Evolutionary conservation across 2,113 vertebrate genomes (phyloP).

Genomic region (Philantomba maxwellii): DNA sequence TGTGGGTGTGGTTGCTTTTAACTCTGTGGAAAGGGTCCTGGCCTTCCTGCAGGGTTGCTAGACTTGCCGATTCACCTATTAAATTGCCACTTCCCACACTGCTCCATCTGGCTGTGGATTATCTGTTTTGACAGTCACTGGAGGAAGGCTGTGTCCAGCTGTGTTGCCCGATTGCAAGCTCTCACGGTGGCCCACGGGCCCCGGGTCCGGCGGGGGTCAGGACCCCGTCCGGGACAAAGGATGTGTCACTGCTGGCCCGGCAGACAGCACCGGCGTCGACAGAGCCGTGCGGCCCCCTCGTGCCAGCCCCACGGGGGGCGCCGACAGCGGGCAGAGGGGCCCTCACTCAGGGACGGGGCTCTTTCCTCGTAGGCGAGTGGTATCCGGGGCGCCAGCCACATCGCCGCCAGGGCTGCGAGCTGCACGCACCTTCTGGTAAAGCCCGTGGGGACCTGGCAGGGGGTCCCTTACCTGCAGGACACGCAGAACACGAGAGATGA

Average conservation of each 20-base stretch:
- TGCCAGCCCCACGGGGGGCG: rapidly evolving
- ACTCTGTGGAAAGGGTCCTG: too few species aligned
- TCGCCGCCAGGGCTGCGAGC: background rate
- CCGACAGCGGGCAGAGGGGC: background rate
- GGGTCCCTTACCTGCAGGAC: background rate
- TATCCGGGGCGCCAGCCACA: rapidly evolving
- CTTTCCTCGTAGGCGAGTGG: too few species aligned
- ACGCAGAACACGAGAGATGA: rapidly evolving
- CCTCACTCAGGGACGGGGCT: background rate
- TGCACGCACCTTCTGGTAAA: background rate
- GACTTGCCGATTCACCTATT: too few species aligned
- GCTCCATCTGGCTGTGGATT: too few species aligned
- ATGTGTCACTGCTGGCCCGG: background rate
- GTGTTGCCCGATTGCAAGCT: background rate
- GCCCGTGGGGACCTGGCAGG: background rate
- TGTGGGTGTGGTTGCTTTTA: background rate
- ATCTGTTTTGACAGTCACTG: rapidly evolving
- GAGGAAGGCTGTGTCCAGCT: too few species aligned
- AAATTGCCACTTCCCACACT: background rate
- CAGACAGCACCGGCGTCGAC: rapidly evolving
- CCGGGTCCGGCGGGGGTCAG: rapidly evolving
- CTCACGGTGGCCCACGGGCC: rapidly evolving
- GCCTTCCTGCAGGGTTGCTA: background rate
- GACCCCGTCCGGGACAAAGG: background rate
- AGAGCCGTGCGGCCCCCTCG: too few species aligned